Conservation (phyloP, 2,888 invertebrate genomes). For the Electrophaes corylata region DNA sequence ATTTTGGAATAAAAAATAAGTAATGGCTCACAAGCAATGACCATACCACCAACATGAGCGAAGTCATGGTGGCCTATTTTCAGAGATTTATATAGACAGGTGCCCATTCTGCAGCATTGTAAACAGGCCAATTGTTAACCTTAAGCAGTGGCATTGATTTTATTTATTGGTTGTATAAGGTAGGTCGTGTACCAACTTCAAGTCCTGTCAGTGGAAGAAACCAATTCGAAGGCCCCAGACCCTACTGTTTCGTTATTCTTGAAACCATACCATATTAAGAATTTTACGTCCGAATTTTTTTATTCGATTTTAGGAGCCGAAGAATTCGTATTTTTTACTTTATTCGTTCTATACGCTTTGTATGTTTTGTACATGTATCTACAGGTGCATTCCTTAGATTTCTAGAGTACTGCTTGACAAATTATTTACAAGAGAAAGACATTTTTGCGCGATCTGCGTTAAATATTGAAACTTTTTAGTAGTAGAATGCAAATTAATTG, state of each 20-base stretch:
- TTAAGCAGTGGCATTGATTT: slow-evolving; percentile 53
- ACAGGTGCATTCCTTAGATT: not conserved
- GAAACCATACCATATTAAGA: slow-evolving; percentile 28
- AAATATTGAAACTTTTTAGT: no score
- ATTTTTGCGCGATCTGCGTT: no score
- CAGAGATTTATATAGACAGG: slow-evolving; percentile 44
- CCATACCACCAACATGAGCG: slow-evolving; percentile 15
- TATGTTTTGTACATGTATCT: not conserved
- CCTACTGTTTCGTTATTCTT: slow-evolving; percentile 26
- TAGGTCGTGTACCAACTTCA: slow-evolving; percentile 11
- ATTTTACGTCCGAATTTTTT: slow-evolving; percentile 10
- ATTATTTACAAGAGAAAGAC: no score
- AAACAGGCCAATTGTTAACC: slow-evolving; percentile 62
- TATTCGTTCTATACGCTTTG: not conserved
- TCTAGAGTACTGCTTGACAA: no score
- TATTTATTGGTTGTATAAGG: slow-evolving; percentile 48
- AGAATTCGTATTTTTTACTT: not conserved
- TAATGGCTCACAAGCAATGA: slow-evolving; percentile 10
- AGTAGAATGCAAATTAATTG: no score
- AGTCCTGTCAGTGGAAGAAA: slow-evolving; percentile 12
- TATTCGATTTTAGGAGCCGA: slow-evolving; percentile 20
- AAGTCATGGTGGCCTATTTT: slow-evolving; percentile 47
- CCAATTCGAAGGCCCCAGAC: slow-evolving; percentile 16
- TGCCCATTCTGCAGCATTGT: slow-evolving; percentile 54
- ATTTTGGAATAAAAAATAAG: slow-evolving; percentile 7